Evolutionary conservation across 2,797 vertebrate genomes (phyloP), one percentile per base, ranked within the genome.

Genomic region (Setipinna tenuifilis): DNA sequence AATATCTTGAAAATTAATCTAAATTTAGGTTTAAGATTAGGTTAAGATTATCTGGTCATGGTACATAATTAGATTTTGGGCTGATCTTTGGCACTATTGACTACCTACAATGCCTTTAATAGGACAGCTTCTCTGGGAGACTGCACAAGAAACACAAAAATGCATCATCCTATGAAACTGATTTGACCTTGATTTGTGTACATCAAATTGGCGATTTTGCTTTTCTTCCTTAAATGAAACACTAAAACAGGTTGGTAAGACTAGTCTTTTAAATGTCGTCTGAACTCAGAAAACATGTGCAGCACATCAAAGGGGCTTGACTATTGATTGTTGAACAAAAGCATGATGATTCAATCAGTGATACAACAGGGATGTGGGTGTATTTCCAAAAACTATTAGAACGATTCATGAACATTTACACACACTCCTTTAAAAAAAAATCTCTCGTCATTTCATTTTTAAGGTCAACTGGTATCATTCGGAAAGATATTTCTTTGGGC

Each of bases 381-480:
- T 31, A 68, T 25, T 31, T 14, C 25, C n/a, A 28, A 14, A 65
- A 65, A 25, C 6, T 0, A 31, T 25, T 23, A 68, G 31, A 31
- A 68, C 14, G 12, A 16, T 68, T 5, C 25, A 9, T 10, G 14
- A 54, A 35, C 17, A 44, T 35, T 78, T 11, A 78, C 31, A 41
- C 35, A 78, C 6, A 19, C 17, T 44, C 71, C 71, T 44, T 41
- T 44, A n/a, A 61, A 78, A 44, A 41, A 78, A 78, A 44, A 6
- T 17, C 41, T 35, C 31, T 31, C 19, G 31, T 7, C 71, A n/a
- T 21, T 41, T 78, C 0, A 78, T 44, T 21, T 7, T 19, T 78
- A 78, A 78, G 71, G 71, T 78, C 31, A 78, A 41, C 71, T 44
- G 71, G 71, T 19, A 78, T 78, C 35, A 78, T 78, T 78, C 71